Evolutionary conservation across 2,888 invertebrate genomes (phyloP), one percentile per base, ranked within the genome.

Genomic region (Crepidodera aurea): DNA sequence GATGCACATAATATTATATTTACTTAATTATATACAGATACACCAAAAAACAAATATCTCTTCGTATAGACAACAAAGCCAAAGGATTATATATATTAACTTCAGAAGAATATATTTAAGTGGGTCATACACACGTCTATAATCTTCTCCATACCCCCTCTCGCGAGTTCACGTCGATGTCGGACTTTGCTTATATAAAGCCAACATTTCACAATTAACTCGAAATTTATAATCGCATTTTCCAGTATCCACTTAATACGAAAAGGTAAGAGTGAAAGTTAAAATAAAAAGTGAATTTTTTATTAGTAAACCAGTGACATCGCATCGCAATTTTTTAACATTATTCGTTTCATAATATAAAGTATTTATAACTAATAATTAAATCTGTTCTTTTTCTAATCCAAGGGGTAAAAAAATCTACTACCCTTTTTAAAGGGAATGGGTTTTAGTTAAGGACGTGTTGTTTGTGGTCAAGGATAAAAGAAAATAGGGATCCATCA

Each of bases 201-300:
- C 27, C 25, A 40, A 42, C 39, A 54, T 60, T 58, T 58, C 58
- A 58, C 58, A 57, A 57, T 40, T 25, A 48, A 39, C 34, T 48
- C 37, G 37, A 57, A 57, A 48, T 48, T 57, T 37, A 25, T 42
- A 50, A 25, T 48, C 48, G 48, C 22, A 57, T 48, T 57, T 57
- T 48, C 48, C 57, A 27, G 18, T 22, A 51, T 51, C 59, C 34
- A 54, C 56, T 57, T 46, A 53, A 56, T 12, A 58, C 58, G 55
- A 64, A 61, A 64, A 72, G 67, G 68, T 67, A 69, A 68, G 69
- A 56, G 55, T 18, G 18, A 27, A 15, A 68, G 67, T 69, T 69
- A 69, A 67, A 69, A 65, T 66, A 44, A 40, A 55, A 39, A 56
- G 65, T 59, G 62, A 50, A 22, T 56, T 48, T 57, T 46, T 10